Base-by-base conservation (phyloP, 1,140 invertebrate species). In the Drosophila prosaltans region DNA sequence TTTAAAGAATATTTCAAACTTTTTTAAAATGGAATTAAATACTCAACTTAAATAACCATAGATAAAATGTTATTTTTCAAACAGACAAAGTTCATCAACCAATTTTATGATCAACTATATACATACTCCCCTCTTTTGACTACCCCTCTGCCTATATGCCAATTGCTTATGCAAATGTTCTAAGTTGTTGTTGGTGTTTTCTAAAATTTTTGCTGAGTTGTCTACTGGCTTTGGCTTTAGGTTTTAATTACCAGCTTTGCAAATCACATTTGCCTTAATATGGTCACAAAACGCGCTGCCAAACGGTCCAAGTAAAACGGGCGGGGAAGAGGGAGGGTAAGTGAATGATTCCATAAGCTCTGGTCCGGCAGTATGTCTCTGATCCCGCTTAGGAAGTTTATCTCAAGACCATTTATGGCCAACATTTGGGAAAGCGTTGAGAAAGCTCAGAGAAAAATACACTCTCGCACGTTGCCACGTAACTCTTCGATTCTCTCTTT, bases 191-290 rank as follows among this genome's bases (percentile, higher is more conserved):
- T 51, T 24, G 57, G 45, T 45, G 60, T 65, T 69, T 69, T 51
- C 10, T 51, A 7, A 2, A 51, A 51, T 10, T 26, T 51, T 51
- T 51, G 45, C n/a, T 69, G 51, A 74, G 65, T 75, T 75, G 54
- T 75, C 82, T 54, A 74, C 79, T 65, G 32, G 60, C 75, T 84
- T 69, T 75, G 78, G 72, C 75, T 78, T 41, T 74, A 80, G 65
- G 62, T 89, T 84, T 89, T 89, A 89, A 89, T 89, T 89, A 77
- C 84, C 78, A 78, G 80, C 84, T 65, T 78, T 69, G 83, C 80
- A 80, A 89, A 89, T 84, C 84, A 72, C 72, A 78, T 78, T 86
- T 89, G 80, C 69, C 84, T 81, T 55, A 78, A 89, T 89, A 89
- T 89, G 84, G 84, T 73, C 84, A 80, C 63, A 84, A 73, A 80